These are phyloP conservation scores for Luscinia luscinia DNA, from an alignment of 2,797 vertebrate genomes.

Conservation along the genomic window DNA sequence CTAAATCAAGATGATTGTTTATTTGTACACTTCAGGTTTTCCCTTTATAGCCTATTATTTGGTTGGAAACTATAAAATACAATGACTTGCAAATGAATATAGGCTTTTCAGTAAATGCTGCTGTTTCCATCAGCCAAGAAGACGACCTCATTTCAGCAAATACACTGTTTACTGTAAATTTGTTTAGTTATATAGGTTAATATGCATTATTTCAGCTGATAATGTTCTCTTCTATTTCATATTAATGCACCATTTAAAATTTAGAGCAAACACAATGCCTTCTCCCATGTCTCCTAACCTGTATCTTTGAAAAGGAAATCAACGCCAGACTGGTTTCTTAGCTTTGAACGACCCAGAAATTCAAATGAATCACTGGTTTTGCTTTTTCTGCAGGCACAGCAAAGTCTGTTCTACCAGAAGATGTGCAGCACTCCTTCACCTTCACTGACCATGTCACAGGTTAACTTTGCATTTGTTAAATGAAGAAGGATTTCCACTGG, in stretches of 20 bases:
- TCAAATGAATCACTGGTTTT: neutral
- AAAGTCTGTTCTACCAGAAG: neutral
- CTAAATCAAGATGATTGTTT: conserved; percentile 1
- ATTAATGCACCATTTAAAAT: neutral
- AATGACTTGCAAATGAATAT: neutral
- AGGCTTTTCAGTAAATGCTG: conserved; percentile 20
- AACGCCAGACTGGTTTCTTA: neutral
- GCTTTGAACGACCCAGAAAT: neutral
- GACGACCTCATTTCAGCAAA: neutral
- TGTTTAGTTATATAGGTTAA: neutral
- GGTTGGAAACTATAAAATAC: conserved; percentile 2
- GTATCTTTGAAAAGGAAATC: neutral
- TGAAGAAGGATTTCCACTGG: neutral
- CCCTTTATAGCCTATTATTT: neutral
- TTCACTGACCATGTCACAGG: neutral
- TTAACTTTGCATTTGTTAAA: neutral
- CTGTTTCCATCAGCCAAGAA: neutral
- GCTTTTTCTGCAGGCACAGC: neutral
- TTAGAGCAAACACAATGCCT: neutral
- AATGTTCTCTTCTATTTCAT: neutral
- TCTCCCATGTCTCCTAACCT: neutral
- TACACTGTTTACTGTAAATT: neutral
- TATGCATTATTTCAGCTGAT: neutral
- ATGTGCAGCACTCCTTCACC: neutral
- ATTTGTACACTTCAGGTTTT: neutral